Evolutionary conservation across 2,113 vertebrate genomes (phyloP).

Genomic region (Chiloscyllium plagiosum): DNA sequence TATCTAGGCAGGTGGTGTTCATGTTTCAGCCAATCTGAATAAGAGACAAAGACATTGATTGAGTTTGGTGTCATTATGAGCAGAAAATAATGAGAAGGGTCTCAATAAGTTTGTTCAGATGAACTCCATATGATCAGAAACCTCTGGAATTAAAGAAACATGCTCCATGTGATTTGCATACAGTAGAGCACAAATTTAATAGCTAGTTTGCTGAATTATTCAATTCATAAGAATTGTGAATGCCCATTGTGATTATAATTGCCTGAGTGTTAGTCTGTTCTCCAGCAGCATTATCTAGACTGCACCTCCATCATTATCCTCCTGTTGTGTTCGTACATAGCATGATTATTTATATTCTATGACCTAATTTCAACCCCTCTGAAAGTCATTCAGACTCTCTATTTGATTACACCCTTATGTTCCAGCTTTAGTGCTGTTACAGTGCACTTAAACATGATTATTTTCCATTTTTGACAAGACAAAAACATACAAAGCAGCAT

Average conservation of each 20-base stretch:
- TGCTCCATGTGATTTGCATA: background rate
- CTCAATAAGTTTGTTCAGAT: background rate
- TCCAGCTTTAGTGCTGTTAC: background rate
- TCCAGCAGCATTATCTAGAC: background rate
- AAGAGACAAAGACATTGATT: background rate
- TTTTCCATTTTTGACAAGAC: slow-evolving; percentile 4
- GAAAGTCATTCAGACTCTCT: background rate
- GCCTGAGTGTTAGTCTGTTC: background rate
- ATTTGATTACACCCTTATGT: background rate
- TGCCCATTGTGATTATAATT: background rate
- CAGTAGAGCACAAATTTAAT: background rate
- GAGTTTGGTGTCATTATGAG: background rate
- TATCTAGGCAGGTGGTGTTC: background rate
- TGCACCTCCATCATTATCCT: background rate
- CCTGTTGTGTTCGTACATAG: background rate
- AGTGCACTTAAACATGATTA: background rate
- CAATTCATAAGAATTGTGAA: background rate
- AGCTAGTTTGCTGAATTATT: background rate
- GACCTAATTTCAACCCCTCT: background rate
- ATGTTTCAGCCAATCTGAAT: background rate
- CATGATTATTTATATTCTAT: background rate
- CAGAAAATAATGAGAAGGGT: background rate
- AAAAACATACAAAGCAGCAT: background rate
- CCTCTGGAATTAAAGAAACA: background rate
- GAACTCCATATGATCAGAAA: background rate